Evolutionary conservation across 2,113 vertebrate genomes (phyloP).

Genomic region (Rhinolophus sinicus): DNA sequence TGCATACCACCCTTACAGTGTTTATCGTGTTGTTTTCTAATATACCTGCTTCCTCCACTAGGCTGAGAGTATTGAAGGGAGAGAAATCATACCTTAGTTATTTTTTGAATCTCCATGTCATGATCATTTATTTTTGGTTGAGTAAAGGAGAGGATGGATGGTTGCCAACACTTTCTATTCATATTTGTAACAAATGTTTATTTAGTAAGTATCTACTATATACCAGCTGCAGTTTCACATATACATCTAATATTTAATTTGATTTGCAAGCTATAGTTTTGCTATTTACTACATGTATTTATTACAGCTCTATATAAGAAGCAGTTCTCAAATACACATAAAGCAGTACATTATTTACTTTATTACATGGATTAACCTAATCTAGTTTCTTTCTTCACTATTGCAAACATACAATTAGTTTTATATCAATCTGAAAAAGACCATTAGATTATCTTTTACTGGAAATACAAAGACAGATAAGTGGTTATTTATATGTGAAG

Average conservation of each 20-base stretch:
- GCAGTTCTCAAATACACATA: constrained; percentile 12
- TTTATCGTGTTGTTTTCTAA: neutral
- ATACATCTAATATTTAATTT: constrained; percentile 19
- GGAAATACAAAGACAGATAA: constrained; percentile 36
- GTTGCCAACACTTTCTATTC: neutral
- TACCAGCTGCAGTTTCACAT: neutral
- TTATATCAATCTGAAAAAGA: constrained; percentile 45
- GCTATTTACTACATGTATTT: constrained; percentile 6
- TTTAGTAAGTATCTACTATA: neutral
- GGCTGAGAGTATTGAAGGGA: neutral
- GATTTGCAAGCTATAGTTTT: neutral
- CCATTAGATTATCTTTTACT: neutral
- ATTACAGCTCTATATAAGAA: neutral
- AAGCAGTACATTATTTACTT: constrained; percentile 1
- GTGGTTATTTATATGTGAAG: neutral
- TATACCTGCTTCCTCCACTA: neutral
- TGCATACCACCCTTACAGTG: too few species aligned
- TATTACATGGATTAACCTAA: neutral
- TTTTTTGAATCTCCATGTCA: neutral
- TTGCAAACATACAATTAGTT: constrained; percentile 54
- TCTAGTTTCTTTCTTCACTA: constrained; percentile 54
- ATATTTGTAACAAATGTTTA: neutral
- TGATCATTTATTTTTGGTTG: neutral
- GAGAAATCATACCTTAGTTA: neutral
- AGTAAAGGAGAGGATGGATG: neutral